Conservation (phyloP, 2,113 vertebrate species). For the Dromaius novaehollandiae region DNA sequence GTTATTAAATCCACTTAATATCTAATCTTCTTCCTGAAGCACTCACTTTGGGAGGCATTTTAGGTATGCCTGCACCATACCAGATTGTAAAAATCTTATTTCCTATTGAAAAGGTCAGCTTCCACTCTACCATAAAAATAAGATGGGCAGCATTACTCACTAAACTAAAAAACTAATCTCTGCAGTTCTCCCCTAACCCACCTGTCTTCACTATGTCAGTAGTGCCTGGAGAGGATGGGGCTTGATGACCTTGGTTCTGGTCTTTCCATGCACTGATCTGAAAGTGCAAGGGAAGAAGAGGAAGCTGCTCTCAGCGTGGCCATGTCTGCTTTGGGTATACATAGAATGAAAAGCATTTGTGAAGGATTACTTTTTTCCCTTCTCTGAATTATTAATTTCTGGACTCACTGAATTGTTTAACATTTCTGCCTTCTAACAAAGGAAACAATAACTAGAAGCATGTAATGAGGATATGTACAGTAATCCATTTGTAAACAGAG, state of each 20-base stretch:
- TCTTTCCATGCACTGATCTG: background rate
- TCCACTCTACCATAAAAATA: background rate
- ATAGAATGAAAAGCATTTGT: background rate
- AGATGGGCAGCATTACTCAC: background rate
- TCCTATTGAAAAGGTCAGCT: background rate
- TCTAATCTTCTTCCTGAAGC: background rate
- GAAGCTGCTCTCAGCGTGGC: background rate
- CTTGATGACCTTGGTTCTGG: background rate
- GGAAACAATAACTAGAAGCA: background rate
- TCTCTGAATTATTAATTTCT: conserved; percentile 25
- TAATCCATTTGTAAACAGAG: conserved; percentile 32
- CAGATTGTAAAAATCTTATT: background rate
- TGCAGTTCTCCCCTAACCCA: background rate
- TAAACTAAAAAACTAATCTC: background rate
- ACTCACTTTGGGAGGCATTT: background rate
- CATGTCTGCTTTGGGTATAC: background rate
- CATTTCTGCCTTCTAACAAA: background rate
- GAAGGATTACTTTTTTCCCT: background rate
- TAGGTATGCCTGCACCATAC: background rate
- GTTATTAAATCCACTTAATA: background rate
- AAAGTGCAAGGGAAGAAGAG: background rate
- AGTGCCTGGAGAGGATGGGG: background rate
- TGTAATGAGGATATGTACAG: background rate
- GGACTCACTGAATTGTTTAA: background rate
- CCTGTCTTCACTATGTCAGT: background rate